These are phyloP conservation scores for Conger conger DNA, from an alignment of 2,113 vertebrate species.

Conservation along the genomic window DNA sequence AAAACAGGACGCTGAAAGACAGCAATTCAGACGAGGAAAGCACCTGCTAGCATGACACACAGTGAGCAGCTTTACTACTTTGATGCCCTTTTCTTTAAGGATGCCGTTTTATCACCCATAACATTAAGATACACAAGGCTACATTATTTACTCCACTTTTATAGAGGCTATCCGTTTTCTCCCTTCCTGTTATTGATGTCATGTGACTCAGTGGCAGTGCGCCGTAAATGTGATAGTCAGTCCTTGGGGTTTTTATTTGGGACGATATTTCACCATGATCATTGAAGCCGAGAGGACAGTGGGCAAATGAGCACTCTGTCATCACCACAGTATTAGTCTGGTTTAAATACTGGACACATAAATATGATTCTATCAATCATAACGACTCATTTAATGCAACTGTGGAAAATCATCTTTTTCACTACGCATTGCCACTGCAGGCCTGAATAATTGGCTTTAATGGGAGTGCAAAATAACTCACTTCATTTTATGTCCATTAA, in stretches of 20 bases:
- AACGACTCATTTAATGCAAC: not conserved
- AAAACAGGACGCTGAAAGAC: constrained; percentile 56
- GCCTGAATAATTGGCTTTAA: not conserved
- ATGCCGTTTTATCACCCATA: constrained; percentile 13
- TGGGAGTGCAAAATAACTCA: not conserved
- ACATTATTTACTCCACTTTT: constrained; percentile 4
- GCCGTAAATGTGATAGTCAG: constrained; percentile 18
- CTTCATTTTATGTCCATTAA: not conserved
- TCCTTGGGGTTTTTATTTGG: constrained; percentile 24
- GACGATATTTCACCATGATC: constrained; percentile 27
- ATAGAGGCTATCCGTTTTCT: constrained; percentile 4
- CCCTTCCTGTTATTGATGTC: not conserved
- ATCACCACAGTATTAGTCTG: constrained; percentile 25
- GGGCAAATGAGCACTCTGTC: constrained; percentile 24
- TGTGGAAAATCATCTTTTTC: not conserved
- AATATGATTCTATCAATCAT: constrained; percentile 34
- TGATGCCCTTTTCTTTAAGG: constrained; percentile 38
- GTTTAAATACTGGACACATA: constrained; percentile 13
- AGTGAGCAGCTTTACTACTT: constrained; percentile 40
- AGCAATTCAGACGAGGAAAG: constrained; percentile 41
- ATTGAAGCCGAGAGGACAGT: constrained; percentile 1
- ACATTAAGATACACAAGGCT: constrained; percentile 19
- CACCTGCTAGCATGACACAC: constrained; percentile 56
- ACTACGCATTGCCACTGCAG: not conserved
- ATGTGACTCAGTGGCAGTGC: constrained; percentile 11